Conservation (phyloP, 2,888 invertebrate genomes). For the Ophonus ardosiacus region DNA sequence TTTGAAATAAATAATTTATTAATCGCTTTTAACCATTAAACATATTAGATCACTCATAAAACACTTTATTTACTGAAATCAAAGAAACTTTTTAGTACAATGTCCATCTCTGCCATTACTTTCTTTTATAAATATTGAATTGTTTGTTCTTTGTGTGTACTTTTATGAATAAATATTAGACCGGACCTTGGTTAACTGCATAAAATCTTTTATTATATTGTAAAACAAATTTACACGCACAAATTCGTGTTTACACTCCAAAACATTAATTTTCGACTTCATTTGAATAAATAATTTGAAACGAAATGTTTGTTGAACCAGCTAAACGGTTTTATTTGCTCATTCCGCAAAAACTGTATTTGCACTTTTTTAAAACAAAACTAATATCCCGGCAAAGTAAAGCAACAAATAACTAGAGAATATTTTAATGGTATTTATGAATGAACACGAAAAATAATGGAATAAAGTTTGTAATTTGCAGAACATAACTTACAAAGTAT, state of each 20-base stretch:
- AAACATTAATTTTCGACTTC: conserved; percentile 36
- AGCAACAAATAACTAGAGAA: neutral
- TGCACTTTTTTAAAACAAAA: neutral
- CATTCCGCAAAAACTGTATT: neutral
- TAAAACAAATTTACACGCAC: conserved; percentile 31
- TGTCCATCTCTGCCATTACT: too few relatives aligned
- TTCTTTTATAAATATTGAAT: too few relatives aligned
- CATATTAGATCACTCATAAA: too few relatives aligned
- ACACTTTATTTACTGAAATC: too few relatives aligned
- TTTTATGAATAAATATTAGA: neutral
- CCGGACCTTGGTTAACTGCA: neutral
- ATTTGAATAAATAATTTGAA: conserved; percentile 37
- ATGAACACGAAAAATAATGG: conserved; percentile 8
- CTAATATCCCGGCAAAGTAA: neutral
- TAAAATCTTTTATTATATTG: conserved; percentile 32
- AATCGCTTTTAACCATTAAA: too few relatives aligned
- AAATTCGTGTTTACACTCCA: conserved; percentile 27
- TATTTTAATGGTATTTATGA: conserved; percentile 26
- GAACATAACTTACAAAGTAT: conserved; percentile 6
- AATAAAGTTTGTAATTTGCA: conserved; percentile 37
- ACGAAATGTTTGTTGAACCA: neutral
- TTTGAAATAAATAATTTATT: too few relatives aligned
- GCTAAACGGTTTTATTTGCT: neutral
- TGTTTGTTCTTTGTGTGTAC: too few relatives aligned
- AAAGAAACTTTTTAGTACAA: too few relatives aligned